These are phyloP conservation scores for Drosophila punjabiensis DNA, from an alignment of 1,140 invertebrate species.

Conservation along the genomic window DNA sequence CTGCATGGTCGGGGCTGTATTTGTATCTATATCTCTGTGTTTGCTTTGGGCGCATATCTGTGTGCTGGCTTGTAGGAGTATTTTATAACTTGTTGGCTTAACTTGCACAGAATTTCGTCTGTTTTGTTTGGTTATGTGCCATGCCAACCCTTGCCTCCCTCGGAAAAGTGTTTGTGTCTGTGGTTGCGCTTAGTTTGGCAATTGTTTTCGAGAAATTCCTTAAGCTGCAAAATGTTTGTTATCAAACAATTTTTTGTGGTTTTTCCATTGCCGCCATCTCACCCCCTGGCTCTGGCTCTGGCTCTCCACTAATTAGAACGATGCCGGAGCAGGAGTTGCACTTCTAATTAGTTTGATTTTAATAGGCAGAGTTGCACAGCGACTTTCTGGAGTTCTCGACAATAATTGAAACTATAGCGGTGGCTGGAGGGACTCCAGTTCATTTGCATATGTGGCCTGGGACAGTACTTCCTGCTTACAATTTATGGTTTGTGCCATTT, in stretches of 20 bases:
- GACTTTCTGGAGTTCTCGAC: constrained; percentile 11
- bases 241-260: constrained; percentile 46
- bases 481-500: constrained; percentile 35
- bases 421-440: constrained; percentile 7
- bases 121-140: constrained; percentile 44
- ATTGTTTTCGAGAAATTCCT: constrained; percentile 62
- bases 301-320: constrained; percentile 40
- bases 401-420: constrained; percentile 44
- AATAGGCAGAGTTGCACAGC: constrained; percentile 34
- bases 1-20: constrained; percentile 13
- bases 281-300: no score
- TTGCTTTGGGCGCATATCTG: constrained; percentile 38
- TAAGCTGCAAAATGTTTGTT: constrained; percentile 64
- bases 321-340: constrained; percentile 11
- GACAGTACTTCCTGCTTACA: constrained; percentile 8
- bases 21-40: constrained; percentile 22
- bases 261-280: constrained; percentile 1
- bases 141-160: constrained; percentile 1
- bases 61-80: constrained; percentile 38
- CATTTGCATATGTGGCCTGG: constrained; percentile 32
- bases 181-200: constrained; percentile 58
- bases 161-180: constrained; percentile 40
- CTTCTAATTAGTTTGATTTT: constrained; percentile 52
- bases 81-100: constrained; percentile 77
- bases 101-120: constrained; percentile 62